phyloP scores from a whole-genome alignment of 2,797 vertebrate species.

The Eremophila alpestris region DNA sequence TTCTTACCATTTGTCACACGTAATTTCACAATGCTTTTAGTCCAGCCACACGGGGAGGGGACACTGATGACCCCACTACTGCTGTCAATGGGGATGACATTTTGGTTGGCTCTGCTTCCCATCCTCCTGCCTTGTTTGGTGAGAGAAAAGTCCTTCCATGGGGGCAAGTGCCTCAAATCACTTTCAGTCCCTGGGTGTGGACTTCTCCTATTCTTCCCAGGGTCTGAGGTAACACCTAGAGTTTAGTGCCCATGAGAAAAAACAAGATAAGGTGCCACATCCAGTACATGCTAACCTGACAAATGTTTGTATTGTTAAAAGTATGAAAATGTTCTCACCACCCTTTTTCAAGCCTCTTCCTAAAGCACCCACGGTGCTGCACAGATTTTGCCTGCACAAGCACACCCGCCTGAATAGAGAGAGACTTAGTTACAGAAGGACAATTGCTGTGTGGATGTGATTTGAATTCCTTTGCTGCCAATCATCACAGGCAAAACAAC shows the following conservation, averaged over 20 bases:
- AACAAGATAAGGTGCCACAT: not conserved
- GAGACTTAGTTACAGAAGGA: conserved; percentile 39
- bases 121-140: not conserved
- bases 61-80: not conserved
- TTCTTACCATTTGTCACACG: not conserved
- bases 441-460: conserved; percentile 32
- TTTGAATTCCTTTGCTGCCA: conserved; percentile 62
- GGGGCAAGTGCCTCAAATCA: not conserved
- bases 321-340: not conserved
- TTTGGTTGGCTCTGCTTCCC: not conserved
- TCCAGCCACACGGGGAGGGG: not conserved
- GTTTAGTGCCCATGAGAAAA: not conserved
- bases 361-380: not conserved
- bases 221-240: too few species aligned
- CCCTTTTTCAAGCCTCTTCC: not conserved
- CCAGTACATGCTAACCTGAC: rapidly evolving
- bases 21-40: not conserved
- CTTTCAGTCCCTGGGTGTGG: not conserved
- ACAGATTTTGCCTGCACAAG: not conserved
- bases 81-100: not conserved
- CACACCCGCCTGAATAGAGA: not conserved
- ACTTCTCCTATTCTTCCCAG: not conserved
- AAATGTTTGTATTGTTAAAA: not conserved
- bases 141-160: not conserved
- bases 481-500: conserved; percentile 30